Conservation (phyloP, 2,888 invertebrate genomes). For the Doris montereyensis region DNA sequence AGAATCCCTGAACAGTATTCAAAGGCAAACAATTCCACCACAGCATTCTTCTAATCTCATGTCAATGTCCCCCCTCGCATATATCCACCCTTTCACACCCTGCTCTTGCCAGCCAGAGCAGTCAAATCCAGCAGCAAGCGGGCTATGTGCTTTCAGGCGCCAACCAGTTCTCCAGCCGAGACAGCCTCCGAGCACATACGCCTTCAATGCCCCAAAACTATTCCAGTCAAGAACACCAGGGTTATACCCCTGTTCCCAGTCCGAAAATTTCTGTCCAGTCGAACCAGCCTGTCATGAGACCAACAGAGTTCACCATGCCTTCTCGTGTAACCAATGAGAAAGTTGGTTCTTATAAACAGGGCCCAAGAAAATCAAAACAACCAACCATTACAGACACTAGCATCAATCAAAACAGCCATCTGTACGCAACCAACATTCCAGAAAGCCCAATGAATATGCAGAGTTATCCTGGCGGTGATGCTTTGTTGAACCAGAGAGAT, state of each 20-base stretch:
- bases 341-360: neutral
- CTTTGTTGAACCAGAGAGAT: slow-evolving; percentile 31
- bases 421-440: slow-evolving; percentile 37
- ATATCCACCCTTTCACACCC: slow-evolving; percentile 36
- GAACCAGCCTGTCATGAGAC: slow-evolving; percentile 24
- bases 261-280: slow-evolving; percentile 14
- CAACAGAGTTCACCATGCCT: slow-evolving; percentile 30
- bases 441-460: slow-evolving; percentile 34
- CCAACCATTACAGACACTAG: too few relatives aligned
- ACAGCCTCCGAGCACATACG: slow-evolving; percentile 34
- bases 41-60: slow-evolving; percentile 22
- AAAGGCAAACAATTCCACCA: slow-evolving; percentile 19
- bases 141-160: slow-evolving; percentile 25
- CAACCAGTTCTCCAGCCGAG: slow-evolving; percentile 37
- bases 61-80: slow-evolving; percentile 33
- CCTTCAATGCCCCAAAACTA: slow-evolving; percentile 38
- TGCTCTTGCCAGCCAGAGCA: slow-evolving; percentile 25
- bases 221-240: slow-evolving; percentile 31
- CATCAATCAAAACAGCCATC: too few relatives aligned
- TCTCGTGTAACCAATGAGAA: slow-evolving; percentile 22
- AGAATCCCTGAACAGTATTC: neutral
- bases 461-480: slow-evolving; percentile 14
- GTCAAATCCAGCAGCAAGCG: slow-evolving; percentile 22
- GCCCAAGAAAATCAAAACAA: slow-evolving; percentile 1
- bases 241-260: slow-evolving; percentile 24